These are phyloP conservation scores for Eremobia ochroleuca DNA, from an alignment of 2,888 invertebrate genomes.

Conservation along the genomic window DNA sequence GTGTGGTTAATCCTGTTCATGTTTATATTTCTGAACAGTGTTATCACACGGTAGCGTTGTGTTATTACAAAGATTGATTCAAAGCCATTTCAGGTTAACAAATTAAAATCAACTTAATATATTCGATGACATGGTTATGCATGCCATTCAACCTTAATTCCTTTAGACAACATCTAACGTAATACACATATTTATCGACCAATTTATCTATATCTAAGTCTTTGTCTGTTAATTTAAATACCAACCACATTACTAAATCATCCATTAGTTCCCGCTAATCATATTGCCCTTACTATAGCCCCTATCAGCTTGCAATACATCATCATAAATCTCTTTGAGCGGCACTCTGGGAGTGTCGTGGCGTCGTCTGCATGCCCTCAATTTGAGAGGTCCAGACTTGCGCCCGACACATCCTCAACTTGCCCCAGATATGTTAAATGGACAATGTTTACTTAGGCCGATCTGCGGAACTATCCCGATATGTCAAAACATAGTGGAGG, in stretches of 20 bases:
- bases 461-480: constrained; percentile 63
- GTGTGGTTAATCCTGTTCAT: neutral
- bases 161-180: neutral
- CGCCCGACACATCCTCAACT: constrained; percentile 69
- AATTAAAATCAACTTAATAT: neutral
- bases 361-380: constrained; percentile 71
- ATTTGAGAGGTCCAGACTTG: constrained; percentile 72
- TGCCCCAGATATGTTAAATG: constrained; percentile 74
- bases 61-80: neutral
- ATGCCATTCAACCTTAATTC: neutral
- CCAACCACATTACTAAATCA: constrained; percentile 38
- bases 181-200: neutral
- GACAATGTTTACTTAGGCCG: constrained; percentile 75
- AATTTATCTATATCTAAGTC: neutral
- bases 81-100: neutral
- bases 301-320: constrained; percentile 81
- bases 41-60: neutral
- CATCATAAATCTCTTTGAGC: constrained; percentile 85
- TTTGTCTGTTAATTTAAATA: neutral
- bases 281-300: constrained; percentile 69
- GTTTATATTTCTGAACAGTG: neutral
- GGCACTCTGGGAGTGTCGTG: constrained; percentile 76
- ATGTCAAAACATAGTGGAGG: constrained; percentile 17
- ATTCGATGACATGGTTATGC: neutral
- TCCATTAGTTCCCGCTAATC: constrained; percentile 71